Base-by-base conservation (phyloP, 2,888 invertebrate genomes). In the Mimachlamys varia region DNA sequence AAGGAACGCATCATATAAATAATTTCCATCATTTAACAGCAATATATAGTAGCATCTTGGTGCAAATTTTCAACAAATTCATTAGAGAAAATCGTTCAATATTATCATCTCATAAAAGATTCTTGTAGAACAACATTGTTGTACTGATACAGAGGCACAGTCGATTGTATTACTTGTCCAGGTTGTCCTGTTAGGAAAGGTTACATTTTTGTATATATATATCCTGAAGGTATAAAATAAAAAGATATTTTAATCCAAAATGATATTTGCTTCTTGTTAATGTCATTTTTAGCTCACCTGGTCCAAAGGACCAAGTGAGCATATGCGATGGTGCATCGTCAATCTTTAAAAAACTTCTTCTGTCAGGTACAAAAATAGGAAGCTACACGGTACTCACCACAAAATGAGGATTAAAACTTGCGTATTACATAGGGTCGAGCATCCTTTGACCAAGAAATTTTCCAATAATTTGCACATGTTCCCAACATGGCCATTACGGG, bases 231-330 rank as follows among this genome's bases (percentile, higher is more conserved):
- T 76, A 76, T 76, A 76, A 27, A 76, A 76, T 76, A 76, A 76
- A 76, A 58, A 76, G 76, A 76, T 76, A 76, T 76, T 76, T 76
- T 76, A 76, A 76, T 76, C 76, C 76, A 76, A 76, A 76, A 27
- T 12, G 44, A 44, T 76, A 12, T 27, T 19, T 27, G 19, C 33
- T 76, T 27, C 33, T 12, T 62, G 3, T 22, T 62, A 22, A n/a
- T 22, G 22, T 62, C 7, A 7, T 44, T 44, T n/a, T n/a, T n/a
- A n/a, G n/a, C n/a, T n/a, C n/a, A n/a, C n/a, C n/a, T n/a, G n/a
- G n/a, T n/a, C n/a, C n/a, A n/a, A n/a, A n/a, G n/a, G n/a, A n/a
- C n/a, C n/a, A n/a, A n/a, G n/a, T n/a, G n/a, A n/a, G n/a, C n/a
- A n/a, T n/a, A n/a, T n/a, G n/a, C n/a, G n/a, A n/a, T n/a, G n/a